Evolutionary conservation across 2,113 vertebrate species (phyloP).

Genomic region (Caranx ignobilis): DNA sequence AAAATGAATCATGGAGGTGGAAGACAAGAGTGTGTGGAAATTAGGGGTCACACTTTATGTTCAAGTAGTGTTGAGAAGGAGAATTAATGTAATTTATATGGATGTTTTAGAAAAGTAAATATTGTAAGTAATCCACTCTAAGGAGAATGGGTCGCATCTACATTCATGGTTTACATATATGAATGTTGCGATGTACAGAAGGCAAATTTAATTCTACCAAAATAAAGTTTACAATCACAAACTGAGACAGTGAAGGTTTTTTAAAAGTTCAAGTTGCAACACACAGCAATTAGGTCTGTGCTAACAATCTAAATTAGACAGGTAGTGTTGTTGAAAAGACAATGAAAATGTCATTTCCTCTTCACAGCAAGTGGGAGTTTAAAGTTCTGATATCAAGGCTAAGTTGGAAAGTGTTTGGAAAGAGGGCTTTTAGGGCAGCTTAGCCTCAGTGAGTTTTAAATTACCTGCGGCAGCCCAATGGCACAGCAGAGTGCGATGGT

Average conservation of each 20-base stretch:
- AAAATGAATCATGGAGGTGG: too few relatives aligned
- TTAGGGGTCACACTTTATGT: too few relatives aligned
- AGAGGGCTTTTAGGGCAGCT: slow-evolving; percentile 7
- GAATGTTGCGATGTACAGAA: background rate
- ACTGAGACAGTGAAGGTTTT: background rate
- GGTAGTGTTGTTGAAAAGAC: background rate
- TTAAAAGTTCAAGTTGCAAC: background rate
- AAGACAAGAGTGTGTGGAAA: too few relatives aligned
- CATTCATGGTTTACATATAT: slow-evolving; percentile 4
- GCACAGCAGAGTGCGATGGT: slow-evolving; percentile 87
- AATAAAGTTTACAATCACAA: background rate
- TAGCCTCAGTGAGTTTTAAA: slow-evolving; percentile 22
- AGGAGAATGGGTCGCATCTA: background rate
- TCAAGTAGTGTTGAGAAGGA: too few relatives aligned
- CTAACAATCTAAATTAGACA: background rate
- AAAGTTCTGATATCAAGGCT: slow-evolving; percentile 10
- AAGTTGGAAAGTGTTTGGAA: background rate
- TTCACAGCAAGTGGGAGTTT: background rate
- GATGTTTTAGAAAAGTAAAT: slow-evolving; percentile 33
- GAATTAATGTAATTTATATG: background rate
- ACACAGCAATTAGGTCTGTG: background rate
- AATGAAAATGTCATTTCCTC: slow-evolving; percentile 52
- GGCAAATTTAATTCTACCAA: background rate
- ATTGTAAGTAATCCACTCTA: slow-evolving; percentile 12
- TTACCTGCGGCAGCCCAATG: slow-evolving; percentile 91